phyloP scores from a whole-genome alignment of 2,113 vertebrate species.

The Ammodytes marinus region DNA sequence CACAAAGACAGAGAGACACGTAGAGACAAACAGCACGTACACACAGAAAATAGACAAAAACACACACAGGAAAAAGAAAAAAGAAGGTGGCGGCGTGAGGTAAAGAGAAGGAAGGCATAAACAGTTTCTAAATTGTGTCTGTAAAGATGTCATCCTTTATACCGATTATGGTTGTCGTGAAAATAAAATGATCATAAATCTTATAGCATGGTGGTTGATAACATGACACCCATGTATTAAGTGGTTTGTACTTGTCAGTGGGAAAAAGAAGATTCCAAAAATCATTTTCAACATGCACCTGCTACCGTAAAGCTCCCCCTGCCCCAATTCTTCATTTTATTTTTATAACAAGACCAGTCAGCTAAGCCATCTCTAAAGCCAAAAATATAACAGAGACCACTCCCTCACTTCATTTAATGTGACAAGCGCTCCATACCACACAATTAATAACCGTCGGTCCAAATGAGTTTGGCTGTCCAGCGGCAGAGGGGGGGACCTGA shows the following conservation, averaged over 20 bases:
- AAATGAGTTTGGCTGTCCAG: conserved; percentile 69
- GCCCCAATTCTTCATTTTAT: neutral
- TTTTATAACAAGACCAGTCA: conserved; percentile 60
- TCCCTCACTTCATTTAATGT: conserved; percentile 64
- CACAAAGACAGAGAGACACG: conserved; percentile 32
- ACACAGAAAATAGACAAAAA: conserved; percentile 30
- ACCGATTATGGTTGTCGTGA: neutral
- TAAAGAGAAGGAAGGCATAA: neutral
- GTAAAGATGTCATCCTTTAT: neutral
- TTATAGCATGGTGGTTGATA: neutral
- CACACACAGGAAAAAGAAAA: conserved; percentile 15
- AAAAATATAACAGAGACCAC: conserved; percentile 60
- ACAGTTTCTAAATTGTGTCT: neutral
- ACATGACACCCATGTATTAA: neutral
- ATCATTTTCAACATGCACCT: conserved; percentile 33
- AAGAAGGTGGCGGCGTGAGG: conserved; percentile 33
- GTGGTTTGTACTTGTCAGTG: neutral
- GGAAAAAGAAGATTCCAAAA: neutral
- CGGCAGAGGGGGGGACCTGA: conserved; percentile 46
- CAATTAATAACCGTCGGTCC: conserved; percentile 73
- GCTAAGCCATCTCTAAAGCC: conserved; percentile 36
- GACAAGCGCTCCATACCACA: conserved; percentile 51
- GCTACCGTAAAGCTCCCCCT: conserved; percentile 8
- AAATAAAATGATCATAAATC: conserved; percentile 22
- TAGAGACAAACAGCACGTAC: conserved; percentile 38